Percentiles rank a stretch among this genome's conserved stretches.
Evolutionary conservation across 2,888 invertebrate genomes (phyloP).

Genomic region (Apamea epomidion): DNA sequence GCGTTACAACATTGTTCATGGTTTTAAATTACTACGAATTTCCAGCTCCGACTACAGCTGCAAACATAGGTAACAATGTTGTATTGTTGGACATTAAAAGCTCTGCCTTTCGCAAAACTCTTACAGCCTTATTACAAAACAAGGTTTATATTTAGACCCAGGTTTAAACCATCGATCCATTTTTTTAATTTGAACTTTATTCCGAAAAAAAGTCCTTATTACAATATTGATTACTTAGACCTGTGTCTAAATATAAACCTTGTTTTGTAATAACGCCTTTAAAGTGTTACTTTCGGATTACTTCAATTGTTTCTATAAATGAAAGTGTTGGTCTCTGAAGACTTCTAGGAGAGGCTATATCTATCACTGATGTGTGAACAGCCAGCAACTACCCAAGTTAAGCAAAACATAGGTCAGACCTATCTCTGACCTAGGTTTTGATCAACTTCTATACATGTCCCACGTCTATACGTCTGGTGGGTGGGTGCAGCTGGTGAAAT

Average conservation of each 20-base stretch:
- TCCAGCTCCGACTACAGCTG: not conserved
- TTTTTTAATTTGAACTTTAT: no score
- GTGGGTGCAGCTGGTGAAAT: not conserved
- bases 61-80: not conserved
- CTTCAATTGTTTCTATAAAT: not conserved
- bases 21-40: conserved; percentile 34
- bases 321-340: not conserved
- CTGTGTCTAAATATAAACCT: no score
- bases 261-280: no score
- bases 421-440: no score
- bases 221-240: not conserved
- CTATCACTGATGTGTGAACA: not conserved
- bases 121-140: not conserved
- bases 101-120: no score
- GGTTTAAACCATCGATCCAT: not conserved
- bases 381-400: not conserved
- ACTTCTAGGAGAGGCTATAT: not conserved
- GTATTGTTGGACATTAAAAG: not conserved
- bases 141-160: not conserved
- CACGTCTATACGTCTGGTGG: no score
- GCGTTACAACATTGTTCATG: conserved; percentile 30
- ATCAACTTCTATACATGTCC: no score
- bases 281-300: not conserved
- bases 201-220: not conserved
- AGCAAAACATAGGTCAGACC: no score